Evolutionary conservation across 1,140 invertebrate species (phyloP), one percentile per base, ranked within the genome.

Genomic region (Caenorhabditis brenneri): DNA sequence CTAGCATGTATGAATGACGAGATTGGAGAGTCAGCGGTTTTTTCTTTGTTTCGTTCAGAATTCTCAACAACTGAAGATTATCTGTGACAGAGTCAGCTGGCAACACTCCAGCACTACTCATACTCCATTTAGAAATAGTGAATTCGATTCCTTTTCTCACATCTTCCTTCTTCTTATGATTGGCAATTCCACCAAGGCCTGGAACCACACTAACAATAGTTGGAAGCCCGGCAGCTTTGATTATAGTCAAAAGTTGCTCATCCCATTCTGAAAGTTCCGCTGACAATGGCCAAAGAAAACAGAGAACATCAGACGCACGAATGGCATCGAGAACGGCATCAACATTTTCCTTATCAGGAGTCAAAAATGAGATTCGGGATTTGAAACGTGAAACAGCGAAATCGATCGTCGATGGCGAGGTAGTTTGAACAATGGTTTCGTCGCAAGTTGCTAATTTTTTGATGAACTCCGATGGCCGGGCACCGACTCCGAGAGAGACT

Each of bases 341-440:
- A 4, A 82, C 27, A 5, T 49, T 48, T 9, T 39, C 42, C n/a
- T 51, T 55, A 19, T 74, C 42, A 29, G 84, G 84, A 49, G 79
- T 74, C 16, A 82, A 29, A 39, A 85, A 85, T 15, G 55, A 58
- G 2, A 85, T 15, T 2, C 84, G 84, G 9, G 42, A 48, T 55
- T 85, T 85, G 65, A 85, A 85, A 2, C 84, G 84, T 36, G 84
- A 60, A 22, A 85, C 46, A 0, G 79, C 65, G 24, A 85, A 81
- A 60, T 85, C 84, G 10, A 39, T 81, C 42, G 82, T 55, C 12
- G 53, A 46, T 46, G 42, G 80, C 15, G 55, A 65, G 27, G n/a
- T 10, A 5, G 79, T 42, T 22, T 60, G 79, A 19, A 82, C 31
- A 24, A 81, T 81, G 0, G 53, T 79, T 19, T 85, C 84, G 65